Evolutionary conservation across 2,888 invertebrate genomes (phyloP), one percentile per base, ranked within the genome.

Genomic region (Dynastes grantii): DNA sequence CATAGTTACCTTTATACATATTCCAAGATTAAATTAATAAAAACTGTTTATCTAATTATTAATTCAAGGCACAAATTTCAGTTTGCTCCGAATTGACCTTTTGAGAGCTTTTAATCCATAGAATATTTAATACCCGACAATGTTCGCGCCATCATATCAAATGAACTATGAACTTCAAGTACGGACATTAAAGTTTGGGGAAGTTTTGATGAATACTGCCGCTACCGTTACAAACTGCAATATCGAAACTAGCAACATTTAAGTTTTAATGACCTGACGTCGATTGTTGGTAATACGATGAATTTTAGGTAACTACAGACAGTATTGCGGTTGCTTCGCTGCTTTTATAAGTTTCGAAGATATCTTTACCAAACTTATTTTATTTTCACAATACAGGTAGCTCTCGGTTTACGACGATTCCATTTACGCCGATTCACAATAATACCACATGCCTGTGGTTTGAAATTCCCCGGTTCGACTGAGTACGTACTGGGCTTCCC

Each of bases 201-300:
- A 73, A 73, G 58, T 73, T 71, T 73, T 73, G 73, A 61, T 73
- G 40, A 73, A 73, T 58, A 58, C 73, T 58, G 13, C 22, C 58
- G 58, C 37, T 55, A 55, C 40, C 55, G 58, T 73, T 73, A 45
- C 58, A 61, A 73, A 73, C 73, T 73, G 58, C 22, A 73, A 73
- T 40, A 73, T 22, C 22, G 22, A 73, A 73, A 61, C 61, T 61
- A 22, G 58, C 27, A 45, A 58, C 8, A 73, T 45, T 58, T 58
- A 73, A 73, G 73, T 73, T 61, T 61, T 73, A 73, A 73, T 73
- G 58, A 45, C 61, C 73, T 40, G 40, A 22, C 22, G 45, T 40
- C 61, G 22, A 73, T 61, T 61, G 73, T 45, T 58, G 37, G n/a
- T 55, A 55, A 49, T 49, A 32, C 55, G 29, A n/a, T n/a, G 40